phyloP scores from a whole-genome alignment of 1,140 invertebrate species.

The Drosophila kurseongensis region DNA sequence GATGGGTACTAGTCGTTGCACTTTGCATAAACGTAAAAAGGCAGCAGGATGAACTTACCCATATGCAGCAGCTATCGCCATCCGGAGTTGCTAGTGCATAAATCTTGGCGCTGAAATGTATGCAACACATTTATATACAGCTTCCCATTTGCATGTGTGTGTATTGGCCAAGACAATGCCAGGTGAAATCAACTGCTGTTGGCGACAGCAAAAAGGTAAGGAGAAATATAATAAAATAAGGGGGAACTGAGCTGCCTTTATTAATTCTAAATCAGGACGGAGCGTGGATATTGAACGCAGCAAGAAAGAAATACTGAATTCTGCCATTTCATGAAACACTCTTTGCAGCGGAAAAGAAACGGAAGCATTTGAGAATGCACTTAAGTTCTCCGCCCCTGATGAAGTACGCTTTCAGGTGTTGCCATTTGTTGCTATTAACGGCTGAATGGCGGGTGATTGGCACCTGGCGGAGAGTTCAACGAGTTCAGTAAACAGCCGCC shows the following conservation, averaged over 20 bases:
- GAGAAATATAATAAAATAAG: conserved; percentile 18
- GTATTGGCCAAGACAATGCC: conserved; percentile 61
- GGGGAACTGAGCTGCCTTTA: conserved; percentile 49
- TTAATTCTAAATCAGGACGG: conserved; percentile 77
- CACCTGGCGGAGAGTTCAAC: conserved; percentile 40
- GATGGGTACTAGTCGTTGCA: conserved; percentile 32
- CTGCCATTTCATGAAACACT: conserved; percentile 7
- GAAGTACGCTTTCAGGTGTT: conserved; percentile 68
- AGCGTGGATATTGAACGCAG: conserved; percentile 19
- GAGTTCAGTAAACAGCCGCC: conserved; percentile 43
- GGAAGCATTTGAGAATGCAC: conserved; percentile 67
- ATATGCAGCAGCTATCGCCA: conserved; percentile 53
- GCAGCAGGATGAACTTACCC: conserved; percentile 55
- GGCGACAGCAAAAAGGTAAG: conserved; percentile 36
- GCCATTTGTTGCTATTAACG: conserved; percentile 55
- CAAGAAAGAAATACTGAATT: conserved; percentile 1
- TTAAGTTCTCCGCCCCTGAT: conserved; percentile 55
- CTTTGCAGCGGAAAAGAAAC: conserved; percentile 30
- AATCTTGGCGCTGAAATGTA: conserved; percentile 76
- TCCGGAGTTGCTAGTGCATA: conserved; percentile 65
- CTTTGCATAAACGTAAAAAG: conserved; percentile 72
- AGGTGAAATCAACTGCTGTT: conserved; percentile 72
- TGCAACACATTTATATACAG: conserved; percentile 73
- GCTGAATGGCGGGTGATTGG: conserved; percentile 46
- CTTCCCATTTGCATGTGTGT: conserved; percentile 11